These are phyloP conservation scores for Heliconius himera DNA, from an alignment of 1,140 invertebrate species.

Conservation along the genomic window DNA sequence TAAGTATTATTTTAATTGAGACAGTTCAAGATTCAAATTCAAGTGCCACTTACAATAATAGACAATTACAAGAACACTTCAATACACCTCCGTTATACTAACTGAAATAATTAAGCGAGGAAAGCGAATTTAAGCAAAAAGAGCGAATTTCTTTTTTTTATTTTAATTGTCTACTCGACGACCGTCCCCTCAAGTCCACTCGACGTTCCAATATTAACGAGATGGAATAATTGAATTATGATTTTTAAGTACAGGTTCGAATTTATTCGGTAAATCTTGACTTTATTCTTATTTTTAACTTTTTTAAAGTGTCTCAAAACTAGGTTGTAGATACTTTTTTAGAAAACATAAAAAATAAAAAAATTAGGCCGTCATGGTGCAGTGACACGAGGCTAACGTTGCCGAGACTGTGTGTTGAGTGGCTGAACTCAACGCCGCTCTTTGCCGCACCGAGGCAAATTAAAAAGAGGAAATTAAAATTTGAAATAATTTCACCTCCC, in stretches of 20 bases:
- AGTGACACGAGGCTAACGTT: background rate
- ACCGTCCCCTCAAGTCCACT: background rate
- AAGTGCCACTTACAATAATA: background rate
- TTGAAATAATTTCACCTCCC: background rate
- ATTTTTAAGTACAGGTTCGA: slow-evolving; percentile 9
- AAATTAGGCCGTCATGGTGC: too few relatives aligned
- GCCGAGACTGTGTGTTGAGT: background rate
- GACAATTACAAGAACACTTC: background rate
- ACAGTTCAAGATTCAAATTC: background rate
- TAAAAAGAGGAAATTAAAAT: too few relatives aligned
- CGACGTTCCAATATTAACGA: background rate
- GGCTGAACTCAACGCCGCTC: background rate
- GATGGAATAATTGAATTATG: slow-evolving; percentile 9
- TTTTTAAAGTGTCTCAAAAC: background rate
- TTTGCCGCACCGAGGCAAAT: background rate
- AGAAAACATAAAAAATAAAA: too few relatives aligned
- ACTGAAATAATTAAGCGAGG: slow-evolving; percentile 7
- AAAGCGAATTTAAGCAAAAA: background rate
- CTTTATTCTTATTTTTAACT: background rate
- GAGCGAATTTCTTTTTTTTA: background rate
- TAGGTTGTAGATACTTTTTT: too few relatives aligned
- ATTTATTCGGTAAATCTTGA: background rate
- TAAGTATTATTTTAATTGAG: background rate
- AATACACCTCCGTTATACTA: background rate
- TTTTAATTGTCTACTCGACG: slow-evolving; percentile 10